Base-by-base conservation (phyloP, 2,113 vertebrate species). In the Phylloscopus whistleri region DNA sequence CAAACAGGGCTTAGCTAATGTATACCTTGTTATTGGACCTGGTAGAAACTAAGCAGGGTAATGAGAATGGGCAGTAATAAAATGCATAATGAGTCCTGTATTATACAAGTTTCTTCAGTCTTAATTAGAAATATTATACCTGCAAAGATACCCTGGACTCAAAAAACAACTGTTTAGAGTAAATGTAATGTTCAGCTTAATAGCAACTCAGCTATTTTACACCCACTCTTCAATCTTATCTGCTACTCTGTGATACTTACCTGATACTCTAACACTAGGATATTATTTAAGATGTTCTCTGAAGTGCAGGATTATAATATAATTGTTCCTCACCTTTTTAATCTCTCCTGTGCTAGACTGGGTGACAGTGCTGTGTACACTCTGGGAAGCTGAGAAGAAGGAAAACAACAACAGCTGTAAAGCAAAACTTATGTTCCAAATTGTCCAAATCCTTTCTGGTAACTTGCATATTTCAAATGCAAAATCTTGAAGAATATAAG, bases 1-100 rank as follows among this genome's bases (percentile, higher is more conserved):
- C 95, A 97, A 92, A 96, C 93, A 96, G 68, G 79, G 64, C 86
- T 97, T 94, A 96, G 92, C 94, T 96, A 96, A 96, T 92, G 52
- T 93, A 56, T 77, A 94, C 79, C 87, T 90, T 90, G 78, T 96
- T 95, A n/a, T 58, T 96, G 96, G 85, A 64, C 79, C 85, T 93
- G 88, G 88, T 44, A 92, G 93, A 94, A 96, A 78, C 92, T n/a
- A 41, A 55, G 76, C 85, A 93, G 83, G 90, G 46, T 96, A 90
- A 96, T 94, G 94, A 94, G 88, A 90, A 75, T 1, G 64, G 75
- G 68, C 1, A 39, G 88, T 72, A 95, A 89, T 95, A 93, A 94
- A 93, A 94, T 92, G 75, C 51, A 6, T 94, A 87, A 94, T 97
- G 53, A 81, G 49, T 53, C 69, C 89, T 82, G 59, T 59, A 88